phyloP scores from a whole-genome alignment of 2,888 invertebrate species.

The Lepetodrilus schrolli region DNA sequence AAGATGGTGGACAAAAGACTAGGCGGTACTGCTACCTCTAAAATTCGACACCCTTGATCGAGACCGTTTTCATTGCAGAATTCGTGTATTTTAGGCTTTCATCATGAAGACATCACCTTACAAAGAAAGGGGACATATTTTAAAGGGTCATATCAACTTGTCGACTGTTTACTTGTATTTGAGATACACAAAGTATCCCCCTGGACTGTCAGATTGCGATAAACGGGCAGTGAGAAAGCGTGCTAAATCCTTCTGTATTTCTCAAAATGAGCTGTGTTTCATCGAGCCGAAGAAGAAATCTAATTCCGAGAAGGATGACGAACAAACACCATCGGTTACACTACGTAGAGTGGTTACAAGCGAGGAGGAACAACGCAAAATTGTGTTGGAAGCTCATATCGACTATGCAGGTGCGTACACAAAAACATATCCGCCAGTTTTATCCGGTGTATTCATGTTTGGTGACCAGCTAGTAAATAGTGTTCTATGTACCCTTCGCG shows the following conservation, averaged over 20 bases:
- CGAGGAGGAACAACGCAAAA: slow-evolving; percentile 19
- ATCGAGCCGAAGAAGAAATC: slow-evolving; percentile 22
- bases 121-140: slow-evolving; percentile 14
- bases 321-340: slow-evolving; percentile 6
- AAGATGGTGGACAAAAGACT: slow-evolving; percentile 38
- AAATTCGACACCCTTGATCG: slow-evolving; percentile 1
- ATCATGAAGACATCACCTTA: not conserved
- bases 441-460: slow-evolving; percentile 2
- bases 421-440: too few relatives aligned
- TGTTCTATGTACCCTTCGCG: not conserved
- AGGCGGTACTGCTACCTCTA: slow-evolving; percentile 12
- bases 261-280: slow-evolving; percentile 41
- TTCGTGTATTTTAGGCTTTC: too few relatives aligned
- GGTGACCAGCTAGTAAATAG: not conserved
- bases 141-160: slow-evolving; percentile 28
- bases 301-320: not conserved
- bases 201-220: slow-evolving; percentile 38
- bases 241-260: slow-evolving; percentile 47
- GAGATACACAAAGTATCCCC: slow-evolving; percentile 38
- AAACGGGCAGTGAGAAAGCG: slow-evolving; percentile 54
- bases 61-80: not conserved
- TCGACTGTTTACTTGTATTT: slow-evolving; percentile 27
- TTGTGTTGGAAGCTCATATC: slow-evolving; percentile 24
- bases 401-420: slow-evolving; percentile 14
- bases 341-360: not conserved